Evolutionary conservation across 1,140 invertebrate species (phyloP).

Genomic region (Nixonia krombeini): DNA sequence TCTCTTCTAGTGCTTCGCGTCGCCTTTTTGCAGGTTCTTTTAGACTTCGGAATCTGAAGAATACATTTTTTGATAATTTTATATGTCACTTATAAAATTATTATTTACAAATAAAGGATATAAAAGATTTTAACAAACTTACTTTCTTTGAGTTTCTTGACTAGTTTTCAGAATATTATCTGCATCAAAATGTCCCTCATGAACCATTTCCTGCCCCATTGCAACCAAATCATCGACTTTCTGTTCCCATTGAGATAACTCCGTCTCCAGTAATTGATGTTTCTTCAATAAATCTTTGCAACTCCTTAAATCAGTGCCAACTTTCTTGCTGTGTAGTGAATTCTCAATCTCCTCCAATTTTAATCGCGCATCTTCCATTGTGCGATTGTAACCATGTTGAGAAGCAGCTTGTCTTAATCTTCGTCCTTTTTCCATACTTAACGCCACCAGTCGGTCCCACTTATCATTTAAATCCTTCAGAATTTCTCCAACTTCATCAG

Average conservation of each 20-base stretch:
- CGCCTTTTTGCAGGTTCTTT: constrained; percentile 77
- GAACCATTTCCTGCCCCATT: constrained; percentile 90
- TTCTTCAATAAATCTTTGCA: constrained; percentile 91
- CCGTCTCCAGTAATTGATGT: constrained; percentile 85
- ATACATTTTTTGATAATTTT: too few species aligned
- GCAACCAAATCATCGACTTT: constrained; percentile 83
- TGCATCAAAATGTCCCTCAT: constrained; percentile 94
- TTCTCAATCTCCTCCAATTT: constrained; percentile 85
- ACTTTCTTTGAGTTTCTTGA: constrained; percentile 81
- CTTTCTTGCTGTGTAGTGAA: constrained; percentile 83
- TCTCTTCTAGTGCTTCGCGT: constrained; percentile 88
- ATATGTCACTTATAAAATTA: too few species aligned
- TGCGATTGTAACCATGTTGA: constrained; percentile 84
- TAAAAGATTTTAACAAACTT: constrained; percentile 16
- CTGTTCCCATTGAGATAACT: constrained; percentile 83
- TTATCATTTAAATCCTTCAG: constrained; percentile 79
- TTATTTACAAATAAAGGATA: too few species aligned
- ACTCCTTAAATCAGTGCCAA: constrained; percentile 87
- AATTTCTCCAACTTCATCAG: constrained; percentile 77
- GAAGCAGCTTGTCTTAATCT: constrained; percentile 83
- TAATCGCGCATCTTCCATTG: constrained; percentile 84
- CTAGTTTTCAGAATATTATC: constrained; percentile 86
- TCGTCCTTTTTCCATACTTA: constrained; percentile 87
- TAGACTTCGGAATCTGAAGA: constrained; percentile 74
- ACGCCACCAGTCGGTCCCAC: constrained; percentile 79